Conservation (phyloP, 2,113 vertebrate species). For the Pterocles orientalis region DNA sequence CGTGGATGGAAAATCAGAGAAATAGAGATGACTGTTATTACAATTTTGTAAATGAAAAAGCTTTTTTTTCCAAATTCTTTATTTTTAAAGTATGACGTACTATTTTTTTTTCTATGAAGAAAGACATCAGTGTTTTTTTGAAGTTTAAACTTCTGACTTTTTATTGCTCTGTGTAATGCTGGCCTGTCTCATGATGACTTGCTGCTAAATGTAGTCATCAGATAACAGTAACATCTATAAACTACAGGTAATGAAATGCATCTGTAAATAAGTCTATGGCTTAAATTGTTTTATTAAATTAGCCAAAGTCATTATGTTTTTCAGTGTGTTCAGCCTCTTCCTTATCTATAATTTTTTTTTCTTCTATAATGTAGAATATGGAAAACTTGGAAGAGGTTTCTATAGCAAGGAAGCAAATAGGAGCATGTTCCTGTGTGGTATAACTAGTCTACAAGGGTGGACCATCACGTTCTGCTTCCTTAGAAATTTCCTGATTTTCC, state of each 20-base stretch:
- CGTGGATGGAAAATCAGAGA: background rate
- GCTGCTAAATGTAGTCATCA: background rate
- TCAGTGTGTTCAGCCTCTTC: background rate
- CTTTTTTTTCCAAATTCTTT: background rate
- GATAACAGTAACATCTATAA: background rate
- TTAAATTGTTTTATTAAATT: background rate
- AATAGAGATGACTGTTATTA: background rate
- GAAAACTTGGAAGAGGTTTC: background rate
- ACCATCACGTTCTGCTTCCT: background rate
- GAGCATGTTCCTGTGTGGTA: background rate
- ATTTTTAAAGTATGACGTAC: background rate
- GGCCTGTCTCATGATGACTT: background rate
- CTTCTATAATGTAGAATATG: background rate
- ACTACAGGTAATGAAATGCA: background rate
- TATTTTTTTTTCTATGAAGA: background rate
- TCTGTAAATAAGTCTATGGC: background rate
- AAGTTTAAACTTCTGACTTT: background rate
- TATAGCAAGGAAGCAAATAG: background rate
- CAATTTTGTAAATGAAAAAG: background rate
- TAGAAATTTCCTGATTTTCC: background rate
- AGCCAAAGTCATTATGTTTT: background rate
- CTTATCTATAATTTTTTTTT: background rate
- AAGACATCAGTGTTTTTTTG: background rate
- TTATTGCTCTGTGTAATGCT: background rate
- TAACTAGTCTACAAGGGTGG: background rate